Evolutionary conservation across 2,113 vertebrate genomes (phyloP).

Genomic region (Myrmophylax atrothorax): DNA sequence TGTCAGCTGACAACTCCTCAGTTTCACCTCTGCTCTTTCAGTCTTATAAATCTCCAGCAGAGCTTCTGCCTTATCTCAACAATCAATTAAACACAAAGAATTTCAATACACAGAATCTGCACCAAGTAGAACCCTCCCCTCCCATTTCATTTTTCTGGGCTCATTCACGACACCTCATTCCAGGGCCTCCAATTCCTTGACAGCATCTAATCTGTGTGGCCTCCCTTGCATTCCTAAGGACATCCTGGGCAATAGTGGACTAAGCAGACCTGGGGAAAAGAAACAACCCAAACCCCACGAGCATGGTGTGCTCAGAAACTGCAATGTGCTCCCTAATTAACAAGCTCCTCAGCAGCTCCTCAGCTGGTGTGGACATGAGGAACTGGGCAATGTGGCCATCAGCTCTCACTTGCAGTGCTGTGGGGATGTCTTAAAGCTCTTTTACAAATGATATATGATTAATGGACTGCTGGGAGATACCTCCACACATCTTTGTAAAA

Average conservation of each 20-base stretch:
- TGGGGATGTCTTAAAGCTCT: background rate
- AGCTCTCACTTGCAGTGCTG: background rate
- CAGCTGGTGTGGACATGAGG: background rate
- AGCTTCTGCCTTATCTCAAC: background rate
- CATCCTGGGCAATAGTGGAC: conserved; percentile 28
- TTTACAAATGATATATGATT: background rate
- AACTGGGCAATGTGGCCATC: background rate
- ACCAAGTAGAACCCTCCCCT: background rate
- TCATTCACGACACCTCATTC: conserved; percentile 34
- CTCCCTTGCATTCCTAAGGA: conserved; percentile 37
- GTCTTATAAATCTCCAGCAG: background rate
- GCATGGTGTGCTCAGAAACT: background rate
- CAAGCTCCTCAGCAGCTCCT: background rate
- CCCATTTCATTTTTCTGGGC: background rate
- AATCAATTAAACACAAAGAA: conserved; percentile 39
- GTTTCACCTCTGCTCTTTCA: background rate
- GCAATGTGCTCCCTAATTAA: background rate
- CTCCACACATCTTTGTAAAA: conserved; percentile 21
- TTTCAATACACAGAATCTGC: background rate
- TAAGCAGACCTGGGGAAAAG: background rate
- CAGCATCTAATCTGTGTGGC: background rate
- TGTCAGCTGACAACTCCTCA: background rate
- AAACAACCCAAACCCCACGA: background rate
- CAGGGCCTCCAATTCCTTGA: conserved; percentile 1
- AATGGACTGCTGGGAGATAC: background rate